phyloP scores from a whole-genome alignment of 2,888 invertebrate species.

The Desoria tigrina region DNA sequence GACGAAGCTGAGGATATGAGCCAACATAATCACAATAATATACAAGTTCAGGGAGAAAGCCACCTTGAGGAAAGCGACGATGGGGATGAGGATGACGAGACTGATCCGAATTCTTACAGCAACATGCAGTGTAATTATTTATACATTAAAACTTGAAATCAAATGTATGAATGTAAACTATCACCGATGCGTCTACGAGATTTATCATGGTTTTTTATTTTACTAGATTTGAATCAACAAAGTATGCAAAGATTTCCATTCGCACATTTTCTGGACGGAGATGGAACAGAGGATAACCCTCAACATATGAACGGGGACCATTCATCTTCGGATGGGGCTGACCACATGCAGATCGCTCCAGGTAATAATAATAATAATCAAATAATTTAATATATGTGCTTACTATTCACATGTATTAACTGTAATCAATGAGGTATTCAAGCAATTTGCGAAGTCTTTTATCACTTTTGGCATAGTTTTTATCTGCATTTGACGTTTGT shows the following conservation, averaged over 20 bases:
- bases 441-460: too few species aligned
- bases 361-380: background rate
- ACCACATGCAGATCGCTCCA: background rate
- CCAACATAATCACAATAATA: too few species aligned
- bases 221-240: conserved; percentile 14
- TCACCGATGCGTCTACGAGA: background rate
- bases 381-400: background rate
- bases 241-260: conserved; percentile 33
- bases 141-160: background rate
- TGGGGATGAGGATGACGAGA: conserved; percentile 19
- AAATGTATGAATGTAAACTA: background rate
- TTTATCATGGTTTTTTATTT: too few species aligned
- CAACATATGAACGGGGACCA: conserved; percentile 2
- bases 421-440: too few species aligned
- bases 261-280: conserved; percentile 38
- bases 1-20: too few species aligned
- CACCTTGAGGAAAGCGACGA: conserved; percentile 27
- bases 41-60: background rate
- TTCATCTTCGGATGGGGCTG: background rate
- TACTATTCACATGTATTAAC: background rate
- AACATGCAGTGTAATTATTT: conserved; percentile 13
- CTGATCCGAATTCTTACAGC: conserved; percentile 18
- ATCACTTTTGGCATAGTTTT: too few species aligned
- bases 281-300: conserved; percentile 10
- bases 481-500: background rate